Conservation (phyloP, 2,888 invertebrate genomes). For the Ptycholaimellus sp. region DNA sequence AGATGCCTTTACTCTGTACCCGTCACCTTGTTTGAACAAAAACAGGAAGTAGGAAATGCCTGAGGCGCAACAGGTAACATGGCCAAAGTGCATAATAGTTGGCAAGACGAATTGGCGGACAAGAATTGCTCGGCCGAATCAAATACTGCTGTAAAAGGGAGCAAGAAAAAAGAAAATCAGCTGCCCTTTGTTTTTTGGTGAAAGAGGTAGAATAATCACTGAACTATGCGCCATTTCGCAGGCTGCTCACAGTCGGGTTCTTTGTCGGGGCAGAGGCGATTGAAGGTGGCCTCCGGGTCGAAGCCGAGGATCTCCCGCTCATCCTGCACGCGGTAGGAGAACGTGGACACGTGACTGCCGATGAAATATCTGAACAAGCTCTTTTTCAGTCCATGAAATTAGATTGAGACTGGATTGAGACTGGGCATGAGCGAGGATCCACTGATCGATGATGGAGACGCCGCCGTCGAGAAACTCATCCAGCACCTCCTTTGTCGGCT, state of each 20-base stretch:
- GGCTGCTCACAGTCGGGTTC: constrained; percentile 42
- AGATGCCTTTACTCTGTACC: no score
- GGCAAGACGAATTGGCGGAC: no score
- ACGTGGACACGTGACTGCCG: constrained; percentile 84
- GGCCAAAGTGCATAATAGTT: no score
- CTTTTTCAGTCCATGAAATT: neutral
- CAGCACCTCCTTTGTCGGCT: constrained; percentile 16
- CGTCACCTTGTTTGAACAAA: no score
- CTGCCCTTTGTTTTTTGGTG: no score
- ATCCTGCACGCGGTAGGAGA: constrained; percentile 83
- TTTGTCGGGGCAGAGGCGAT: constrained; percentile 44
- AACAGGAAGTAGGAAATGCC: no score
- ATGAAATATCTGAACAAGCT: constrained; percentile 23
- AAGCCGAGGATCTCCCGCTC: constrained; percentile 84
- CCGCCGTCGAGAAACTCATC: constrained; percentile 49
- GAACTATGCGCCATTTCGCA: constrained; percentile 49
- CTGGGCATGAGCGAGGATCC: constrained; percentile 65
- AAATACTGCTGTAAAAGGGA: no score
- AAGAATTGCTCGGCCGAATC: no score
- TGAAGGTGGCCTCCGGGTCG: constrained; percentile 53
- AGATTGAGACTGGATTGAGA: constrained; percentile 17
- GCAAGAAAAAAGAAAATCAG: no score
- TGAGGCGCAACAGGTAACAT: no score
- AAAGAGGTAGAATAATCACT: no score
- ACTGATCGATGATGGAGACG: constrained; percentile 73